Conservation (phyloP, 92 coral and sea anemone genomes). For the Ricordea florida region DNA sequence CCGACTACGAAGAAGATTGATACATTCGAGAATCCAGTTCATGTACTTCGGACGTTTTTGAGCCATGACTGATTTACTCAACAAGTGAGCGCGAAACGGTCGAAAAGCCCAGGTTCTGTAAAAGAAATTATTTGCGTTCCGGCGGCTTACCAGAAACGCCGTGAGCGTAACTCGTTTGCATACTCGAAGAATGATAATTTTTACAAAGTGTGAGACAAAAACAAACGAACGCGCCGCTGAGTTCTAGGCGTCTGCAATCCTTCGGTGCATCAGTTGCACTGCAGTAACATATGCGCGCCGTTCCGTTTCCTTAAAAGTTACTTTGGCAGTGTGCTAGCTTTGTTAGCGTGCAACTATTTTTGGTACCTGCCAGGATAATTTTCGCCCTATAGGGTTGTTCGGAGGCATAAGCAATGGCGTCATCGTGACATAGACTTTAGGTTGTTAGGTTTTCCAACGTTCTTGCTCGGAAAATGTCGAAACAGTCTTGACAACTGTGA, state of each 20-base stretch:
- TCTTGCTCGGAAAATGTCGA: background rate
- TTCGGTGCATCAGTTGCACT: background rate
- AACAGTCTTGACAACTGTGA: background rate
- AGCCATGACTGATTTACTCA: constrained; percentile 70
- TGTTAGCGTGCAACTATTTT: too few species aligned
- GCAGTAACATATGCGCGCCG: constrained; percentile 18
- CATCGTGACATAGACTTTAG: too few species aligned
- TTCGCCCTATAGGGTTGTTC: too few species aligned
- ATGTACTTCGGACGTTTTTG: constrained; percentile 94
- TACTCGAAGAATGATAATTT: constrained; percentile 29
- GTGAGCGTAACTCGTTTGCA: constrained; percentile 22
- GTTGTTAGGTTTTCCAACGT: too few species aligned
- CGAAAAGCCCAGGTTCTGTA: too few species aligned
- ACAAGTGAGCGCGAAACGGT: background rate
- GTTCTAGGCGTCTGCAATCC: constrained; percentile 8
- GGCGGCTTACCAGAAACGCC: background rate
- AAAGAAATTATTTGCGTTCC: background rate
- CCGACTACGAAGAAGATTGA: constrained; percentile 95
- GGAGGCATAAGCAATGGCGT: too few species aligned
- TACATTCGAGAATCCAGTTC: constrained; percentile 99
- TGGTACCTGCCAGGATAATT: too few species aligned
- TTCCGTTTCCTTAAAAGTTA: too few species aligned
- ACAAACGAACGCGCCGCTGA: constrained; percentile 20
- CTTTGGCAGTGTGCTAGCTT: too few species aligned
- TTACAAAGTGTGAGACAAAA: constrained; percentile 21